Evolutionary conservation across 2,113 vertebrate species (phyloP).

Genomic region (Pagrus major): DNA sequence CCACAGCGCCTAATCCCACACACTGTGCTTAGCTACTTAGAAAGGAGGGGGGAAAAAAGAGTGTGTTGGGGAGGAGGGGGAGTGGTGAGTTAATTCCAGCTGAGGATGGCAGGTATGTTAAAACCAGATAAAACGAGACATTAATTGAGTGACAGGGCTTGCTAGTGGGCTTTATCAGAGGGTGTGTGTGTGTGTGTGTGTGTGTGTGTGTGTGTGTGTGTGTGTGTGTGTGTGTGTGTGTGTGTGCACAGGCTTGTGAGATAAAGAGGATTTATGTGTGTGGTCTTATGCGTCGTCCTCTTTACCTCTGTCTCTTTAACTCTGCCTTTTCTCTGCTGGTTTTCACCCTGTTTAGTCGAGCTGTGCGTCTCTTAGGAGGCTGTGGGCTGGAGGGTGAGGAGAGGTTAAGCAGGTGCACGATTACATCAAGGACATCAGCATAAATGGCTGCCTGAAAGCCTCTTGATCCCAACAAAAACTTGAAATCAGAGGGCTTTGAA

Average conservation of each 20-base stretch:
- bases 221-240: not conserved
- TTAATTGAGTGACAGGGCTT: constrained; percentile 73
- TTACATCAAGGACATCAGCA: constrained; percentile 33
- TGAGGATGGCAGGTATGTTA: constrained; percentile 75
- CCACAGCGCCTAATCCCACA: constrained; percentile 64
- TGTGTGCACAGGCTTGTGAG: not conserved
- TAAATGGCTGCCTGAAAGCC: constrained; percentile 22
- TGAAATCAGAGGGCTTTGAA: constrained; percentile 54
- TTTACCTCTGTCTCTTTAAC: not conserved
- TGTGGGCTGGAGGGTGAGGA: constrained; percentile 16
- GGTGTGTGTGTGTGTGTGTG: not conserved
- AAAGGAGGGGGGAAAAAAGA: not conserved
- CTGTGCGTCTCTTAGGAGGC: not conserved
- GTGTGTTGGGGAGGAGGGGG: constrained; percentile 7
- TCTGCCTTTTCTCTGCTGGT: not conserved
- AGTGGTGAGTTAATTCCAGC: constrained; percentile 68
- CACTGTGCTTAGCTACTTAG: constrained; percentile 57
- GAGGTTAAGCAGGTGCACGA: constrained; percentile 40
- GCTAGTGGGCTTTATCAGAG: constrained; percentile 50
- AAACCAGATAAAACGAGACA: constrained; percentile 74
- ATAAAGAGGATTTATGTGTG: constrained; percentile 36
- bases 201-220: not conserved
- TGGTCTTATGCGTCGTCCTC: constrained; percentile 5
- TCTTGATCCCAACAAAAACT: constrained; percentile 37
- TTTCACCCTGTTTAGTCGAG: constrained; percentile 10